Base-by-base conservation (phyloP, 2,888 invertebrate species). In the Micoletzkya japonica region DNA sequence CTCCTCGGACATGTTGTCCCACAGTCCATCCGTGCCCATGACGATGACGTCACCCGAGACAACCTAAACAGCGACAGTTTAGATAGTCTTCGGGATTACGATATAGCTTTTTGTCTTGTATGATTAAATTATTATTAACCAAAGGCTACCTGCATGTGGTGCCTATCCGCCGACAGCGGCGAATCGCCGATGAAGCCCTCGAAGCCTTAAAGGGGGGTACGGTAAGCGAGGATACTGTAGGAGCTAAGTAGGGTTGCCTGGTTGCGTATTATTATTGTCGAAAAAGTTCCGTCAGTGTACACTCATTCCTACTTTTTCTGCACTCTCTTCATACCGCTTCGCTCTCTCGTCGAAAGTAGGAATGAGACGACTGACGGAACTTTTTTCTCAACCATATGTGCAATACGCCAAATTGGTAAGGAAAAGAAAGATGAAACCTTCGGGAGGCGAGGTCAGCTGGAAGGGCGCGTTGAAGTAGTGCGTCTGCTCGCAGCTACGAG, bases 381-480 rank as follows among this genome's bases (percentile, higher is more conserved):
- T n/a, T n/a, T n/a, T n/a, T n/a, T n/a, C n/a, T n/a, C n/a, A n/a
- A n/a, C n/a, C n/a, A n/a, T n/a, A n/a, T n/a, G 49, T 7, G 30
- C 28, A 68, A 20, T 20, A 26, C 2, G 34, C 26, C 10, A 59
- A 10, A 64, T 4, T n/a, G n/a, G n/a, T n/a, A 32, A 28, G 10
- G 14, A 34, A 20, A 49, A 32, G 30, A 30, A 54, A 68, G 4
- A 14, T 26, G 49, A 30, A 70, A 72, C 77, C 76, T 17, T 83
- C 83, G 6, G 96, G 96, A 49, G 95, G 93, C 81, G 96, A 88
- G 61, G 95, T 93, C 76, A 97, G 89, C 88, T 97, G 97, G 89
- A 94, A 97, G 3, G 97, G 97, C 50, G 97, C 96, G 88, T 97
- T 97, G 88, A 97, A 97, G 88, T 96, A 96, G 87, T 97, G 97